Evolutionary conservation across 2,888 invertebrate species (phyloP).

Genomic region (Drosophila mulleri): DNA sequence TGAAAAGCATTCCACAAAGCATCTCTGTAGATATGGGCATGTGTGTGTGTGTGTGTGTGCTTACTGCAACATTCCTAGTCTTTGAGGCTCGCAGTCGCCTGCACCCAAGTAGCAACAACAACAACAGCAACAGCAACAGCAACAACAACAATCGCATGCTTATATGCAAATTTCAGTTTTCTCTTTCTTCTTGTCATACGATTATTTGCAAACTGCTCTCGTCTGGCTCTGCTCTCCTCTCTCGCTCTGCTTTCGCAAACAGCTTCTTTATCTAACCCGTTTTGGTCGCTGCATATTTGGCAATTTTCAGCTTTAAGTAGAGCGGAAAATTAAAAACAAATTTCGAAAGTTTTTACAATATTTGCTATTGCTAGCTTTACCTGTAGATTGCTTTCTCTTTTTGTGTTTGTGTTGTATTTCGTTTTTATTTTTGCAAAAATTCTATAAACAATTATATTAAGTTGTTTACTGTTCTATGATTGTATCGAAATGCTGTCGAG

Average conservation of each 20-base stretch:
- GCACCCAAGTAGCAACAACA: conserved; percentile 36
- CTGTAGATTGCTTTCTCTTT: conserved; percentile 29
- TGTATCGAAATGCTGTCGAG: neutral
- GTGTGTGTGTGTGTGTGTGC: neutral
- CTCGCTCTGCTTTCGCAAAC: conserved; percentile 41
- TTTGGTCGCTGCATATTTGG: conserved; percentile 34
- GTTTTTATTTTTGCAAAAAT: conserved; percentile 4
- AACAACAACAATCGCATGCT: conserved; percentile 57
- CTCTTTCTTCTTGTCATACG: conserved; percentile 35
- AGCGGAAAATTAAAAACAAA: conserved; percentile 82
- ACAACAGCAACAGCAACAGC: conserved; percentile 39
- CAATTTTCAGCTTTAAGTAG: conserved; percentile 77
- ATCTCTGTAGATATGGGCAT: neutral
- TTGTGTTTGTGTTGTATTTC: neutral
- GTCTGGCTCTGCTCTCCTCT: neutral
- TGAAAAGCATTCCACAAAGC: conserved; percentile 36
- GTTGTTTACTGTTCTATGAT: neutral
- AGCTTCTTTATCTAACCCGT: conserved; percentile 73
- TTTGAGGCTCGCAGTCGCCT: conserved; percentile 30
- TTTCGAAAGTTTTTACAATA: conserved; percentile 55
- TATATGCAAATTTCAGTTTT: conserved; percentile 74
- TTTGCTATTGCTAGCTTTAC: conserved; percentile 27
- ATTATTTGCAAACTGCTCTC: conserved; percentile 56
- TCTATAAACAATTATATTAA: conserved; percentile 7
- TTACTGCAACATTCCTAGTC: conserved; percentile 28